These are phyloP conservation scores for Temnothorax ravouxi DNA, from an alignment of 2,888 invertebrate genomes.

Conservation along the genomic window DNA sequence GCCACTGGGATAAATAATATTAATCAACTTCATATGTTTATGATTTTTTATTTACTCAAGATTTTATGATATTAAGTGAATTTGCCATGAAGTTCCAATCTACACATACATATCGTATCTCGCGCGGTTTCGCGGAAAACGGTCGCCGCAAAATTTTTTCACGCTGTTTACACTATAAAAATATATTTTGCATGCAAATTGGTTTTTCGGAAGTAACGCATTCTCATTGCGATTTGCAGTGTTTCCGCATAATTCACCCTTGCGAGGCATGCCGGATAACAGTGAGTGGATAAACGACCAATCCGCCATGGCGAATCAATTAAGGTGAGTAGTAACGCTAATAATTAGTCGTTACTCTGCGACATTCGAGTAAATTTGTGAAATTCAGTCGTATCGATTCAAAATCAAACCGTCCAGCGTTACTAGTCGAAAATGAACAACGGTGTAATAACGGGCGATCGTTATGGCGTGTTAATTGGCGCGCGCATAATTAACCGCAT, in stretches of 20 bases:
- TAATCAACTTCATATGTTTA: not conserved
- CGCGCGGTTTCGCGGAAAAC: not conserved
- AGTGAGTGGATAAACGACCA: not conserved
- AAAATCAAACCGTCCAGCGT: conserved; percentile 5
- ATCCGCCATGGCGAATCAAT: conserved; percentile 12
- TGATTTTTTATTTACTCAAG: not conserved
- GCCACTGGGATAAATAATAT: not conserved
- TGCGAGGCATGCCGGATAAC: not conserved
- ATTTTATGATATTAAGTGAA: not conserved
- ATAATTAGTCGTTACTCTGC: not conserved
- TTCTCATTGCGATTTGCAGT: not conserved
- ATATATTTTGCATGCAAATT: not conserved
- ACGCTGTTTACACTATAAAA: not conserved
- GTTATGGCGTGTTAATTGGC: conserved; percentile 35
- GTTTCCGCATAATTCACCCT: not conserved
- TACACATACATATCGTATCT: not conserved
- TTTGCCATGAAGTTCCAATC: not conserved
- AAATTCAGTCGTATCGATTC: conserved; percentile 10
- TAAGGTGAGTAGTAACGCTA: conserved; percentile 19
- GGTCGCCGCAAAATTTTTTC: not conserved
- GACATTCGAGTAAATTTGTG: conserved; percentile 3
- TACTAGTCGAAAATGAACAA: conserved; percentile 34
- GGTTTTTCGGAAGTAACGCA: not conserved
- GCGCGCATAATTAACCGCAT: conserved; percentile 43
- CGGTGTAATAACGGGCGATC: not conserved